A percentile compares a stretch with the other conserved stretches of the same genome.
Evolutionary conservation across 2,797 vertebrate genomes (phyloP).

Genomic region (Monodelphis domestica): DNA sequence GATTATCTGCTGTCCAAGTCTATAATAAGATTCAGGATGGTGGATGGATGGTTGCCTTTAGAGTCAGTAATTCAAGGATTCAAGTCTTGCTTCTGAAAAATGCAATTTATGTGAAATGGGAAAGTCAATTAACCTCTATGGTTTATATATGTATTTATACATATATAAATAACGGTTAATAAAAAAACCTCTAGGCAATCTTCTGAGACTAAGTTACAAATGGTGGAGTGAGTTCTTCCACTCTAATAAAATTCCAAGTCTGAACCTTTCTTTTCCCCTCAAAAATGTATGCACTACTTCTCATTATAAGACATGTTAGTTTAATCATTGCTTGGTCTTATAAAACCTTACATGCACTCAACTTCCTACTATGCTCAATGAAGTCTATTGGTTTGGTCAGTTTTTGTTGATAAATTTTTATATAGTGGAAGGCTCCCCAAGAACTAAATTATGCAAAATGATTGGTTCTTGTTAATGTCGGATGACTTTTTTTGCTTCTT

Average conservation of each 20-base stretch:
- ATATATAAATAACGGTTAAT: too few species aligned
- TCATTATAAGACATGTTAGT: background rate
- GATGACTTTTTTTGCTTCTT: background rate
- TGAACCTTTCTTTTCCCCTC: background rate
- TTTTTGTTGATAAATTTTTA: constrained; percentile 28
- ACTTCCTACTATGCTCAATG: background rate
- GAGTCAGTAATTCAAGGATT: background rate
- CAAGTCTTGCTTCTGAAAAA: background rate
- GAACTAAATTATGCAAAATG: background rate
- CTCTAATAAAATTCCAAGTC: background rate
- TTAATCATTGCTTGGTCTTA: background rate
- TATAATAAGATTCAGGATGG: constrained; percentile 31
- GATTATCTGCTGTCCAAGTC: background rate
- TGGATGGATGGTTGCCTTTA: constrained; percentile 22
- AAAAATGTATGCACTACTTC: background rate
- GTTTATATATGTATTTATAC: too few species aligned
- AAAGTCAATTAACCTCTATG: background rate
- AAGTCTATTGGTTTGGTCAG: background rate
- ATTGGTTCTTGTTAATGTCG: constrained; percentile 26
- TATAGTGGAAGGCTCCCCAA: background rate
- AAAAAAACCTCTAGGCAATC: background rate
- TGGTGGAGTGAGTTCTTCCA: background rate
- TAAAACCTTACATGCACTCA: background rate
- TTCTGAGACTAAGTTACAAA: background rate
- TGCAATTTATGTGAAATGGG: background rate